Evolutionary conservation across 2,888 invertebrate species (phyloP), one percentile per base, ranked within the genome.

Genomic region (Tigriopus californicus): DNA sequence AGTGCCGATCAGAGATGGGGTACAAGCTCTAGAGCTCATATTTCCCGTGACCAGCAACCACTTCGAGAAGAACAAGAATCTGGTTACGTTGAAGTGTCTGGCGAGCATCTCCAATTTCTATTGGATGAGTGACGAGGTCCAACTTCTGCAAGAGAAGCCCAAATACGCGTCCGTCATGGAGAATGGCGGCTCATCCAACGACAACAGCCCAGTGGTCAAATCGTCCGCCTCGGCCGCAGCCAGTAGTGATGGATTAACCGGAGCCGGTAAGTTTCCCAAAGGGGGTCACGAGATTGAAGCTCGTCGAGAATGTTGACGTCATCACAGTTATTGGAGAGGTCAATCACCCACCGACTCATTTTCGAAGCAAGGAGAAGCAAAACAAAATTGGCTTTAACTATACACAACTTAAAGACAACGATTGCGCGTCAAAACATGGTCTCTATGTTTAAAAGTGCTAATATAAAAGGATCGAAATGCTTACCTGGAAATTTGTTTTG

Each of bases 121-220:
- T 22, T 59, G 59, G 59, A 52, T 52, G 25, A 59, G 49, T 41
- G 52, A 51, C 10, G 59, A 59, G 42, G 25, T 59, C 13, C 51
- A 40, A 15, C 41, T 59, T n/a, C 6, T 42, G 18, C 52, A 59
- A 59, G 59, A 59, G 42, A 49, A 59, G 40, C 59, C 59, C 5
- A 59, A 59, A 42, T 33, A 41, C 33, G 48, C 52, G 6, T 56
- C 56, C 1, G 56, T 56, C 24, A 56, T 56, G 56, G 52, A 33
- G 13, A 52, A 33, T 25, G 52, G 52, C 11, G 52, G 33, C 52
- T 52, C 33, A 25, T 52, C 52, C 25, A 33, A 13, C 33, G 25
- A 52, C 15, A 33, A 52, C 22, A 33, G 33, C 22, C 22, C 15
- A 18, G 15, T 40, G 52, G 18, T 11, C 11, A 33, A 52, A 15